Base-by-base conservation (phyloP, 1,140 invertebrate species). In the Brevipalpus yothersi region DNA sequence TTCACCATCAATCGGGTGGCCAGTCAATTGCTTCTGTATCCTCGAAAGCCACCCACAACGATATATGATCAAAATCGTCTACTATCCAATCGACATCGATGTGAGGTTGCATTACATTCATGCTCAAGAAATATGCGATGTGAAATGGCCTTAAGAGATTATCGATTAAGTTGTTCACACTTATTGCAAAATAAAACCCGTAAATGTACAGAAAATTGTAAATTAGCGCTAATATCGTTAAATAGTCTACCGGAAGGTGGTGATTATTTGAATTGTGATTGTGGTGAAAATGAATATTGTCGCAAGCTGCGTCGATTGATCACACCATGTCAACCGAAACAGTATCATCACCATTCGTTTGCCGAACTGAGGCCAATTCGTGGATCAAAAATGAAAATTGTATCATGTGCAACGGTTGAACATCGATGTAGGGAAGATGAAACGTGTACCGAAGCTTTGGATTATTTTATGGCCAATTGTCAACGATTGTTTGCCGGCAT, bases 241-340 rank as follows among this genome's bases (percentile, higher is more conserved):
- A n/a, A 12, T 17, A 60, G 21, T 21, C 5, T 41, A 23, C 7
- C 41, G 10, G 53, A 60, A 21, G 59, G 59, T 19, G 39, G 23
- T 47, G 41, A 60, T 17, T 60, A 60, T 57, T 19, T 60, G 10
- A 45, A 43, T 10, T 60, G 59, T 60, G 59, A 60, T 21, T 60
- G 59, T 45, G 59, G 41, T 13, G 43, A 60, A 12, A 60, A 57
- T 39, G 53, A 54, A 5, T 60, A 56, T 49, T 60, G 59, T 42
- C 13, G 19, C 5, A n/a, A 23, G 17, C 15, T 60, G 2, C 39
- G 59, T 1, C 15, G 31, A 10, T 15, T 53, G 2, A 60, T 42
- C 15, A 43, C 12, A 13, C 8, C 40, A 9, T 60, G 59, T 55
- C 15, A 60, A 40, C 39, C 53, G 23, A 49, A 40, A 23, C 17